phyloP scores from a whole-genome alignment of 1,140 invertebrate species.

The Campodea augens region DNA sequence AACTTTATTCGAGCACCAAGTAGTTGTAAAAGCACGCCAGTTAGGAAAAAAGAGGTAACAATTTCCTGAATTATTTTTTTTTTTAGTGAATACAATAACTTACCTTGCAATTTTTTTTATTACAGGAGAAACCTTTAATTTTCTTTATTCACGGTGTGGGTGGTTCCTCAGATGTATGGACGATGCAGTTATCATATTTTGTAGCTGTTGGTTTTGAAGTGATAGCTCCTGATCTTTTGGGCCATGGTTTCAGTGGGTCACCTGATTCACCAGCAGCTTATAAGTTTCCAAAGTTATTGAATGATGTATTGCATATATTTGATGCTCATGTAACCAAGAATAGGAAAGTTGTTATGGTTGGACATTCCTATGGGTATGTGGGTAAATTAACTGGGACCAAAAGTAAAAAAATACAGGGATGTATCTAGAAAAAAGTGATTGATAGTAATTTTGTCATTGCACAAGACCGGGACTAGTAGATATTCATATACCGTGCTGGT shows the following conservation, averaged over 20 bases:
- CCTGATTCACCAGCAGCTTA: slow-evolving; percentile 36
- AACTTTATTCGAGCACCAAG: too few species aligned
- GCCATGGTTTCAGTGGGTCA: slow-evolving; percentile 46
- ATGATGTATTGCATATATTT: slow-evolving; percentile 39
- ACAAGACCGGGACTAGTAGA: too few species aligned
- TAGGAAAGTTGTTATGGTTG: slow-evolving; percentile 30
- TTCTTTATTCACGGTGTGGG: slow-evolving; percentile 55
- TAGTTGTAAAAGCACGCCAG: not conserved
- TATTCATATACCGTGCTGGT: too few species aligned
- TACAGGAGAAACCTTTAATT: slow-evolving; percentile 31
- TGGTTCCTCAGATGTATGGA: slow-evolving; percentile 45
- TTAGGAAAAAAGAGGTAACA: not conserved
- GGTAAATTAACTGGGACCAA: slow-evolving; percentile 10
- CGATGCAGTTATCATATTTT: slow-evolving; percentile 40
- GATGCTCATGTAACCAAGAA: slow-evolving; percentile 33
- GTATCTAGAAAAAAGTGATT: too few species aligned
- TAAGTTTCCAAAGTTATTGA: slow-evolving; percentile 39
- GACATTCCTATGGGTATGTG: slow-evolving; percentile 40
- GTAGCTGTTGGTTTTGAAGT: slow-evolving; percentile 39
- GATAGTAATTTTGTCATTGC: too few species aligned
- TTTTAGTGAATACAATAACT: too few species aligned
- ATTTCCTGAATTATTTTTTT: not conserved
- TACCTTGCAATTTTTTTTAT: not conserved
- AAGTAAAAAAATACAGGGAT: too few species aligned
- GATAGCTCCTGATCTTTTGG: slow-evolving; percentile 46